Conservation (phyloP, 2,888 invertebrate genomes). For the Tenthredo distinguenda region DNA sequence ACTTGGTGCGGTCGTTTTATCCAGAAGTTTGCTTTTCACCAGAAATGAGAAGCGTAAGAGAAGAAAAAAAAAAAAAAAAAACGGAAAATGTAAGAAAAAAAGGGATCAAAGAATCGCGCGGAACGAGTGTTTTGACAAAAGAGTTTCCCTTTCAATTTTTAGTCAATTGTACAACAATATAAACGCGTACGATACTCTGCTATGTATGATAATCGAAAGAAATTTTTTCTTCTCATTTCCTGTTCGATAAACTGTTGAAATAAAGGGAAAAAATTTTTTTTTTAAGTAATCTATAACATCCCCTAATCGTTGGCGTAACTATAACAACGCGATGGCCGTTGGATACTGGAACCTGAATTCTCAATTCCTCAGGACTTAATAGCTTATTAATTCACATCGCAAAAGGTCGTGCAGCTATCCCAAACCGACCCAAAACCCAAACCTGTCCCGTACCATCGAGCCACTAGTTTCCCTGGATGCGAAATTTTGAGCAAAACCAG, state of each 20-base stretch:
- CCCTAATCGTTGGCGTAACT: not conserved
- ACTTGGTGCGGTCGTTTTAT: constrained; percentile 14
- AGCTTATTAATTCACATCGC: constrained; percentile 34
- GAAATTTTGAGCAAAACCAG: constrained; percentile 13
- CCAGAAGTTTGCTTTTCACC: not conserved
- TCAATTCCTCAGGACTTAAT: not conserved
- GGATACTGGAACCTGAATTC: not conserved
- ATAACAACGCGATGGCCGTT: not conserved
- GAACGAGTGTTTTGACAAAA: not conserved
- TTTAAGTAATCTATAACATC: not conserved
- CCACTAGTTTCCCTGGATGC: too few species aligned
- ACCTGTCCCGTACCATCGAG: not conserved
- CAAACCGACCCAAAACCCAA: not conserved
- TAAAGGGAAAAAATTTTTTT: too few species aligned
- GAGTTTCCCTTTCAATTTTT: not conserved
- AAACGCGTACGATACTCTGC: not conserved
- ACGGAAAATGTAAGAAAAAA: not conserved
- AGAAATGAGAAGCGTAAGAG: not conserved
- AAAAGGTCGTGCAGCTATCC: not conserved
- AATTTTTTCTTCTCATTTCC: not conserved
- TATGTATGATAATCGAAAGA: not conserved
- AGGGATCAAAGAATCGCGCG: constrained; percentile 20
- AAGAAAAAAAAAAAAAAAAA: not conserved
- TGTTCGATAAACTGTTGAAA: not conserved
- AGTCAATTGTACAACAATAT: not conserved